phyloP scores from a whole-genome alignment of 2,113 vertebrate genomes.

The Heliornis fulica region DNA sequence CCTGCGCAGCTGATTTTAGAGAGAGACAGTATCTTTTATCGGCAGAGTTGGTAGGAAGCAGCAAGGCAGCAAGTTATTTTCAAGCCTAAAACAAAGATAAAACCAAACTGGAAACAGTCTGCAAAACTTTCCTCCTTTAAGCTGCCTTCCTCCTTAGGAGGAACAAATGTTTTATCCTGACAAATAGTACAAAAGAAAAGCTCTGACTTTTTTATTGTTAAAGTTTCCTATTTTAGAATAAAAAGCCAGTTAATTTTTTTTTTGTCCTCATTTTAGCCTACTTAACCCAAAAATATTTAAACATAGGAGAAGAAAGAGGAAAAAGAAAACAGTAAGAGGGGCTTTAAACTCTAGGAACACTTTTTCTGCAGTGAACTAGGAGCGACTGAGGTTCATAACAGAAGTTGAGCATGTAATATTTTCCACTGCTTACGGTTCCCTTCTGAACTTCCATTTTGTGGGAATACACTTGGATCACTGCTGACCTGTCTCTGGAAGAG shows the following conservation, averaged over 20 bases:
- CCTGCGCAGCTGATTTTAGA: neutral
- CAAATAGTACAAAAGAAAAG: neutral
- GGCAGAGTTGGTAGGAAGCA: neutral
- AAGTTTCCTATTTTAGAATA: neutral
- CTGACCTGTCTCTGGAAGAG: conserved; percentile 65
- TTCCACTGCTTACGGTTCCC: conserved; percentile 59
- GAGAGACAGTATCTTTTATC: neutral
- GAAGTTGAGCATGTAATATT: conserved; percentile 51
- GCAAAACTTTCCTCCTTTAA: neutral
- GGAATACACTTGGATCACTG: conserved; percentile 61
- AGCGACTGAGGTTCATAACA: conserved; percentile 8
- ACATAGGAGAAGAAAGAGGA: neutral
- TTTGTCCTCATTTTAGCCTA: neutral
- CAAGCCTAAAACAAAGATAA: neutral
- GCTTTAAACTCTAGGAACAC: neutral
- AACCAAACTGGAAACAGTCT: neutral
- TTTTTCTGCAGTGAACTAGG: conserved; percentile 9
- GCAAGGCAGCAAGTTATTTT: neutral
- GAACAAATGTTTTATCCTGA: neutral
- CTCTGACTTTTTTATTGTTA: neutral
- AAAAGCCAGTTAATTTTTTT: neutral
- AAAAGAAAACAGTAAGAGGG: neutral
- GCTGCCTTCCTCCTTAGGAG: neutral
- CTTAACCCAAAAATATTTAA: neutral
- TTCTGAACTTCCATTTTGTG: conserved; percentile 65